These are phyloP conservation scores for Podarcis lilfordi DNA, from an alignment of 2,797 vertebrate species.

Conservation along the genomic window DNA sequence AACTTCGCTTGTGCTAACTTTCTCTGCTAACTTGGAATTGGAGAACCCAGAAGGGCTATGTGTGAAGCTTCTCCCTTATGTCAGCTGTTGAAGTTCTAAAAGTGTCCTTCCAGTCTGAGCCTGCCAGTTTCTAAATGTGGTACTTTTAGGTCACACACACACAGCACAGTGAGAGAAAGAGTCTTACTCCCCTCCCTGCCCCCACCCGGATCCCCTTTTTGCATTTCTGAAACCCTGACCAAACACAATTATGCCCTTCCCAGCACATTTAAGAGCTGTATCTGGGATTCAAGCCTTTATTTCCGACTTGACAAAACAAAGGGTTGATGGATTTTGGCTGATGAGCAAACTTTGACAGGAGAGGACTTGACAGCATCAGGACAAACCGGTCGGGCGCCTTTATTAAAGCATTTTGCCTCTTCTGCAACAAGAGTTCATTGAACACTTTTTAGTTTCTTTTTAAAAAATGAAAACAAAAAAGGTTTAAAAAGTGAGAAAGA, in stretches of 20 bases:
- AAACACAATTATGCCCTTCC: constrained; percentile 23
- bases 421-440: constrained; percentile 35
- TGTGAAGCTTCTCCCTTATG: constrained; percentile 20
- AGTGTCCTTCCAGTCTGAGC: constrained; percentile 42
- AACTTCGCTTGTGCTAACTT: constrained; percentile 6
- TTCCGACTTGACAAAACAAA: background rate
- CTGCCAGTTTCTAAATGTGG: constrained; percentile 56
- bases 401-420: constrained; percentile 41
- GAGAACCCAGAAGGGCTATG: fast-evolving
- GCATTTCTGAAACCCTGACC: constrained; percentile 48
- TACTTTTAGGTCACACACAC: constrained; percentile 65
- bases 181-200: fast-evolving
- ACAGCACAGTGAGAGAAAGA: background rate
- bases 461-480: background rate
- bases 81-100: constrained; percentile 43
- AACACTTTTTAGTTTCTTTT: constrained; percentile 44
- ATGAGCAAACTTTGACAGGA: constrained; percentile 37
- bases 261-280: background rate
- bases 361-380: constrained; percentile 17
- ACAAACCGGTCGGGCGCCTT: constrained; percentile 61
- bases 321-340: constrained; percentile 41
- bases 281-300: constrained; percentile 41
- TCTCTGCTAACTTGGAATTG: background rate
- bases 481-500: background rate
- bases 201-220: constrained; percentile 38